Evolutionary conservation across 1,140 invertebrate species (phyloP).

Genomic region (Bombus soroeensis): DNA sequence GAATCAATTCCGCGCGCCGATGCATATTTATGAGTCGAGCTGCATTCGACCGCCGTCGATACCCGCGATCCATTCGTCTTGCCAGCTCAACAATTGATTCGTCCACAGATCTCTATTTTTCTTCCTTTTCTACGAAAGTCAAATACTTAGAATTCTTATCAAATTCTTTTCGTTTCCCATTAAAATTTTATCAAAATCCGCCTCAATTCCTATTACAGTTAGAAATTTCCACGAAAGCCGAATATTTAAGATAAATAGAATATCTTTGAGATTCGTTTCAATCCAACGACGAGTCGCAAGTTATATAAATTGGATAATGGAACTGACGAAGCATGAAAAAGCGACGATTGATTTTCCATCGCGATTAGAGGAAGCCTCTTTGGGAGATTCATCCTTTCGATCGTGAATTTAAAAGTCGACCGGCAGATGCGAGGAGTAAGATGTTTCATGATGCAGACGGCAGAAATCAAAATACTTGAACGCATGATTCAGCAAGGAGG

Average conservation of each 20-base stretch:
- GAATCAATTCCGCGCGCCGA: constrained; percentile 45
- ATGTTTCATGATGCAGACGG: constrained; percentile 7
- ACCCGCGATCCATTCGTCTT: background rate
- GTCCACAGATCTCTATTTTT: background rate
- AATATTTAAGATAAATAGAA: background rate
- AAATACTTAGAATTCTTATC: background rate
- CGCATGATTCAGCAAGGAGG: constrained; percentile 42
- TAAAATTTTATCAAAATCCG: background rate
- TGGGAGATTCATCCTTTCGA: background rate
- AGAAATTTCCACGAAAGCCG: too few species aligned
- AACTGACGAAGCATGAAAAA: background rate
- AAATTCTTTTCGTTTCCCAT: background rate
- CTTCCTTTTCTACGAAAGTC: background rate
- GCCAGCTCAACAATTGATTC: constrained; percentile 4
- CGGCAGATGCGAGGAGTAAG: constrained; percentile 15
- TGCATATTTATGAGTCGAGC: constrained; percentile 54
- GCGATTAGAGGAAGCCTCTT: background rate
- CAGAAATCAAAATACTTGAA: constrained; percentile 11
- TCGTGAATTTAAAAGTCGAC: background rate
- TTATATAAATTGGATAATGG: too few species aligned
- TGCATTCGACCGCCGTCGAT: constrained; percentile 23
- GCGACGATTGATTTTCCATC: background rate
- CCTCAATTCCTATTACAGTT: background rate
- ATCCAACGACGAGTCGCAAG: too few species aligned
- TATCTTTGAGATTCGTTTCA: background rate